Percentiles rank a stretch among this genome's conserved stretches.
Evolutionary conservation across 2,797 vertebrate genomes (phyloP).

Genomic region (Enteromius viviparus): DNA sequence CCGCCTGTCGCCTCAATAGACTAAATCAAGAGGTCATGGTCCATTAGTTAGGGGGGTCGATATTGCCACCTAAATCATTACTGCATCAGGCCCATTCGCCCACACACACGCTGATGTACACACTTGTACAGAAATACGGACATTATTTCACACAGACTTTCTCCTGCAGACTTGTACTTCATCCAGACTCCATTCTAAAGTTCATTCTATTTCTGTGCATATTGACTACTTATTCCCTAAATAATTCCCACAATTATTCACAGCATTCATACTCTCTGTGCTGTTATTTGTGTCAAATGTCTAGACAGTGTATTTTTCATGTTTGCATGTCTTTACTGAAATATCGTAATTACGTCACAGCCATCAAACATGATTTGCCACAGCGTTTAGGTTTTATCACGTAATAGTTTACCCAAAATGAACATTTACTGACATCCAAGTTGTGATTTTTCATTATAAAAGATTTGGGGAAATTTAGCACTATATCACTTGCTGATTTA

Average conservation of each 20-base stretch:
- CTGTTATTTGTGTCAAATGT: background rate
- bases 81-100: constrained; percentile 8
- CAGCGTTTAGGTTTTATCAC: background rate
- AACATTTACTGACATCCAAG: background rate
- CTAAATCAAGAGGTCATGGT: constrained; percentile 62
- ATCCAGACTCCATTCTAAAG: constrained; percentile 12
- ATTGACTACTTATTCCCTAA: background rate
- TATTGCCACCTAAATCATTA: constrained; percentile 63
- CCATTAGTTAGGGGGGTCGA: constrained; percentile 52
- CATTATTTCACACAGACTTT: constrained; percentile 48
- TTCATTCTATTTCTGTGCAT: constrained; percentile 31
- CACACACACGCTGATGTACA: constrained; percentile 41
- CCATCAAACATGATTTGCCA: background rate
- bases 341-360: background rate
- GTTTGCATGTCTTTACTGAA: too few relatives aligned
- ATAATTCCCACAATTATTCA: constrained; percentile 25
- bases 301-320: background rate
- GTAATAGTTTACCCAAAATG: background rate
- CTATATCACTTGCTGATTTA: background rate
- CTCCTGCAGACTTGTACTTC: background rate
- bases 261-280: constrained; percentile 12
- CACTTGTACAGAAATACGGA: constrained; percentile 51
- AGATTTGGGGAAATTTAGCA: background rate
- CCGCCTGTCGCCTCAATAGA: constrained; percentile 59
- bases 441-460: background rate